These are phyloP conservation scores for rat (Rattus norvegicus) DNA, from an alignment of 2,113 vertebrate genomes.

Conservation along the genomic window GRCr8 NC_086031.1:103584001-103584500, in stretches of 20 bases:
- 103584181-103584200: background rate
- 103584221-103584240: background rate
- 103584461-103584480: background rate
- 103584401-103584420: too few species aligned
- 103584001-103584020: background rate
- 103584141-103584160: background rate
- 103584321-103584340: background rate
- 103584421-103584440: background rate
- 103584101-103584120: background rate
- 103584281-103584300: background rate
- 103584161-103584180: background rate
- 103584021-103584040: too few species aligned
- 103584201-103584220: background rate
- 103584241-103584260: background rate
- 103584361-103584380: background rate
- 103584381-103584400: too few species aligned
- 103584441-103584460: background rate
- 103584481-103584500: too few species aligned
- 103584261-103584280: background rate
- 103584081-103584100: background rate
- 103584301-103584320: background rate
- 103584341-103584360: too few species aligned
- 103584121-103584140: constrained; percentile 17
- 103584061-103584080: background rate
- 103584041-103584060: background rate